Evolutionary conservation across 2,113 vertebrate species (phyloP).

Genomic region (Epinephelus cyanopodus): DNA sequence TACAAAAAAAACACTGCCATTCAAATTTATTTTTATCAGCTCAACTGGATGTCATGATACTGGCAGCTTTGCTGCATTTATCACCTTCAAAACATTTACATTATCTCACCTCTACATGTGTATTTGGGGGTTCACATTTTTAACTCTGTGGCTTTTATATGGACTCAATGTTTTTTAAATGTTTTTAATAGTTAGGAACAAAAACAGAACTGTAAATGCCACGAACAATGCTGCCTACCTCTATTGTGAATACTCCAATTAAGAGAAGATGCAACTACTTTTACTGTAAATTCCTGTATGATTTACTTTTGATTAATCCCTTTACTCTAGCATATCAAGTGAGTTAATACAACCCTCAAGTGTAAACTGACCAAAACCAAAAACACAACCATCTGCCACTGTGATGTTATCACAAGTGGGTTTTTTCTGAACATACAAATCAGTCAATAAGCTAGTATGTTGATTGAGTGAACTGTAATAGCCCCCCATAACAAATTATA

Average conservation of each 20-base stretch:
- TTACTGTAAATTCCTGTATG: not conserved
- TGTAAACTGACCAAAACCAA: not conserved
- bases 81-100: slow-evolving; percentile 8
- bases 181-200: not conserved
- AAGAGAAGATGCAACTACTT: not conserved
- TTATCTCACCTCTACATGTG: not conserved
- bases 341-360: not conserved
- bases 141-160: not conserved
- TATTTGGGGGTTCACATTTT: not conserved
- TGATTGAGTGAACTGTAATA: not conserved
- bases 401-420: not conserved
- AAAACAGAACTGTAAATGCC: not conserved
- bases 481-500: not conserved
- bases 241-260: not conserved
- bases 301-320: not conserved
- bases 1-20: not conserved
- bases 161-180: not conserved
- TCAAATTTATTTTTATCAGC: not conserved
- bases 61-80: not conserved
- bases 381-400: not conserved
- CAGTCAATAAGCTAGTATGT: not conserved
- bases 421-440: not conserved
- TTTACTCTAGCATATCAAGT: not conserved
- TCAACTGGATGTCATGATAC: not conserved
- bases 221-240: slow-evolving; percentile 13